Conservation (phyloP, 2,113 vertebrate genomes). For the Trinectes maculatus region DNA sequence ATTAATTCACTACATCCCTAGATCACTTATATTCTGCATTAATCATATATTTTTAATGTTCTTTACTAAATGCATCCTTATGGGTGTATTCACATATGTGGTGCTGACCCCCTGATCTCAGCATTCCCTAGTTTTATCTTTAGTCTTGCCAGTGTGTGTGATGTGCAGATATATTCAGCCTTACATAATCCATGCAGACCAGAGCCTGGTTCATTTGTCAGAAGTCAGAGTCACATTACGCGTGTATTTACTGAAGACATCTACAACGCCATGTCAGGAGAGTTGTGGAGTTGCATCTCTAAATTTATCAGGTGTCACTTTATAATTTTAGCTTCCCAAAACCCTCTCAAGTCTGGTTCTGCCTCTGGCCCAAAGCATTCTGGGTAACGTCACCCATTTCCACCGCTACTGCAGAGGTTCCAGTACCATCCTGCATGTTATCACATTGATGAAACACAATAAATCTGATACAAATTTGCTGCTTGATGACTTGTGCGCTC, state of each 20-base stretch:
- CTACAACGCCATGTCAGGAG: slow-evolving; percentile 35
- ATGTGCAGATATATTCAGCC: slow-evolving; percentile 15
- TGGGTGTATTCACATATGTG: neutral
- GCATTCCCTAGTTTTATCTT: neutral
- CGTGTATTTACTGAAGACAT: slow-evolving; percentile 43
- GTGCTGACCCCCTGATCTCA: neutral
- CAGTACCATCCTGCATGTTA: slow-evolving; percentile 7
- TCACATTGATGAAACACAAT: slow-evolving; percentile 3
- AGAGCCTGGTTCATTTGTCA: slow-evolving; percentile 32
- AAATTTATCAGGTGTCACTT: slow-evolving; percentile 58
- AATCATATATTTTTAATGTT: too few species aligned
- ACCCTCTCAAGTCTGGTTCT: slow-evolving; percentile 29
- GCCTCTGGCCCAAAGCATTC: slow-evolving; percentile 47
- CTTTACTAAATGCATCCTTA: neutral
- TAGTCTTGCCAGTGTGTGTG: neutral
- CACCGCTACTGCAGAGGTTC: slow-evolving; percentile 25
- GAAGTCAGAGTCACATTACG: slow-evolving; percentile 32
- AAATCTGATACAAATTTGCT: neutral
- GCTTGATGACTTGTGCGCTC: neutral
- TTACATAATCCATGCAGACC: slow-evolving; percentile 27
- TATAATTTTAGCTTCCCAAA: slow-evolving; percentile 61
- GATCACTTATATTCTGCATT: too few species aligned
- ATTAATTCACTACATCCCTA: too few species aligned
- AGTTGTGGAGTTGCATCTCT: slow-evolving; percentile 38
- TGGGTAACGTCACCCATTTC: slow-evolving; percentile 47